Conservation (phyloP, 2,797 vertebrate genomes). For the Paramormyrops hopkinsi region DNA sequence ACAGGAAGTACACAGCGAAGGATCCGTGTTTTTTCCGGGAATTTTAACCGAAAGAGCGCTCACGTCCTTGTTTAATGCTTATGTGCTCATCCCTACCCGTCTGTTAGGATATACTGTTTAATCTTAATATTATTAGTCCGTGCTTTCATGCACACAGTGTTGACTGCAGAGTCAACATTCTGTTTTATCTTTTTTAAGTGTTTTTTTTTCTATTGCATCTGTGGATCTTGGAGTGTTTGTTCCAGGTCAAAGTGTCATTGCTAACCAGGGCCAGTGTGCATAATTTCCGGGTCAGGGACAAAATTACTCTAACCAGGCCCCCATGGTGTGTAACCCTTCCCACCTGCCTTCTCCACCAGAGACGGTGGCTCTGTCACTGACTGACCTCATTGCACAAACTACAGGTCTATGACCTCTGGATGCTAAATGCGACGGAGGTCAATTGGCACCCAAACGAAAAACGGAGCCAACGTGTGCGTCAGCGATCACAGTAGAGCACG, state of each 20-base stretch:
- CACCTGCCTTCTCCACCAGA: not conserved
- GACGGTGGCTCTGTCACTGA: not conserved
- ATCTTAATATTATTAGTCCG: slow-evolving; percentile 3
- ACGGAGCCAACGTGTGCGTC: not conserved
- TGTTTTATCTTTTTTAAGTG: not conserved
- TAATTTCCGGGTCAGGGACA: not conserved
- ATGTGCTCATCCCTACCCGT: not conserved
- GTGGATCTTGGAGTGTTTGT: not conserved
- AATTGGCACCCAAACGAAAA: not conserved
- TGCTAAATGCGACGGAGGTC: not conserved
- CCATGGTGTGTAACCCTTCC: not conserved
- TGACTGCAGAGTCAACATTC: slow-evolving; percentile 1
- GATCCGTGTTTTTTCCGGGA: not conserved
- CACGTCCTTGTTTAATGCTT: slow-evolving; percentile 6
- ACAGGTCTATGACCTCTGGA: not conserved
- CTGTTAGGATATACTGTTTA: slow-evolving; percentile 5
- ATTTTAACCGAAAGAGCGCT: not conserved
- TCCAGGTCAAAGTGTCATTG: not conserved
- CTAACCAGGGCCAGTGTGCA: not conserved
- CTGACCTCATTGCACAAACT: not conserved
- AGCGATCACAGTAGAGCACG: not conserved
- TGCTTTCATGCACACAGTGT: not conserved
- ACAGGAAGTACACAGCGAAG: not conserved
- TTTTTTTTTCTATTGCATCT: not conserved
- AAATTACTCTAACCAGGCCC: not conserved